Evolutionary conservation across 1,140 invertebrate species (phyloP).

Genomic region (Piezodorus guildinii): DNA sequence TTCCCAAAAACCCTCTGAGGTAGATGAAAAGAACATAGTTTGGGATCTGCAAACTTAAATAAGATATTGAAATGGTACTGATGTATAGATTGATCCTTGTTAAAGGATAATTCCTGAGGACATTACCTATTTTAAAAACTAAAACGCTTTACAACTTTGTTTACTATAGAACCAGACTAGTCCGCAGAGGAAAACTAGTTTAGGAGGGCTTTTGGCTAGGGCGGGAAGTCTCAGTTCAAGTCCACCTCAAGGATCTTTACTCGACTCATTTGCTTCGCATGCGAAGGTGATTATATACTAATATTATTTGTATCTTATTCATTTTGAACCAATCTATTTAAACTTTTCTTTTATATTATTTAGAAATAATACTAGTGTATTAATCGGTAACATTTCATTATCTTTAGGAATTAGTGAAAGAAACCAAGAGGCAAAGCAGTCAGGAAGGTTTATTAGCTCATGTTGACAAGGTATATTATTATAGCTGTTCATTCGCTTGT

Average conservation of each 20-base stretch:
- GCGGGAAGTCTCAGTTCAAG: constrained; percentile 46
- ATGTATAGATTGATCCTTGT: no score
- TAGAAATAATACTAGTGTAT: no score
- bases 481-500: not conserved
- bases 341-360: no score
- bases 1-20: no score
- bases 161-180: constrained; percentile 7
- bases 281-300: constrained; percentile 43
- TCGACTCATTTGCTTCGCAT: constrained; percentile 74
- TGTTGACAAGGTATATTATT: constrained; percentile 63
- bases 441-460: constrained; percentile 80
- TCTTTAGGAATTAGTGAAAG: constrained; percentile 54
- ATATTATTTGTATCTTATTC: no score
- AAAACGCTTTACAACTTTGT: no score
- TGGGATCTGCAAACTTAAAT: no score
- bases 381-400: not conserved
- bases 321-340: no score
- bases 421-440: constrained; percentile 75
- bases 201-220: constrained; percentile 47
- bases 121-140: no score
- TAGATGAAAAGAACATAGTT: no score
- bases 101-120: no score
- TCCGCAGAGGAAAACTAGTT: constrained; percentile 44
- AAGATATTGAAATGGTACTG: no score
- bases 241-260: constrained; percentile 52